Conservation (phyloP, 2,888 invertebrate species). For the Cotesia congregata region DNA sequence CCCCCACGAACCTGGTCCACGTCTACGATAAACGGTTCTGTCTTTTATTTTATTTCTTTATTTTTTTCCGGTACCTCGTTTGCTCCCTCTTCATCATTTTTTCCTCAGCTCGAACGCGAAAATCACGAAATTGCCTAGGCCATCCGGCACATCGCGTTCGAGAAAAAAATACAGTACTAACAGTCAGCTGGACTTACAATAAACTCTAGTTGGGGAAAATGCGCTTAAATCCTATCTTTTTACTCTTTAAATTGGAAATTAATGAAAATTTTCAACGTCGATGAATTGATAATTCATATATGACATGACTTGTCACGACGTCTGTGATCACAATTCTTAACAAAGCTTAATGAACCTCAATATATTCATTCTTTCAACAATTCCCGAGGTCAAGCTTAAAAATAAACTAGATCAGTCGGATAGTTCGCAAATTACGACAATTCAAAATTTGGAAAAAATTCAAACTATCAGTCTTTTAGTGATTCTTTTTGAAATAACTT, state of each 20-base stretch:
- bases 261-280: no score
- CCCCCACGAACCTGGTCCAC: slow-evolving; percentile 20
- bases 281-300: no score
- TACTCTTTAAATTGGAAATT: not conserved
- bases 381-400: no score
- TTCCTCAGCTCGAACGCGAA: slow-evolving; percentile 40
- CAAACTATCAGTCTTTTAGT: no score
- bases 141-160: slow-evolving; percentile 45
- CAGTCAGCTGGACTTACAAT: not conserved
- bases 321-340: no score
- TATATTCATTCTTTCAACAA: no score
- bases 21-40: slow-evolving; percentile 36
- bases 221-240: not conserved
- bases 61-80: slow-evolving; percentile 41
- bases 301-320: no score
- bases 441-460: no score
- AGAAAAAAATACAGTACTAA: not conserved
- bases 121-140: slow-evolving; percentile 50
- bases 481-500: no score
- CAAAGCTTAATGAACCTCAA: no score
- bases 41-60: slow-evolving; percentile 41
- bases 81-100: slow-evolving; percentile 40
- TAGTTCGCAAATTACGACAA: no score
- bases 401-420: no score
- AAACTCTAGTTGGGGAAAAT: not conserved